phyloP scores from a whole-genome alignment of 2,797 vertebrate species.

The Cetoscarus ocellatus region DNA sequence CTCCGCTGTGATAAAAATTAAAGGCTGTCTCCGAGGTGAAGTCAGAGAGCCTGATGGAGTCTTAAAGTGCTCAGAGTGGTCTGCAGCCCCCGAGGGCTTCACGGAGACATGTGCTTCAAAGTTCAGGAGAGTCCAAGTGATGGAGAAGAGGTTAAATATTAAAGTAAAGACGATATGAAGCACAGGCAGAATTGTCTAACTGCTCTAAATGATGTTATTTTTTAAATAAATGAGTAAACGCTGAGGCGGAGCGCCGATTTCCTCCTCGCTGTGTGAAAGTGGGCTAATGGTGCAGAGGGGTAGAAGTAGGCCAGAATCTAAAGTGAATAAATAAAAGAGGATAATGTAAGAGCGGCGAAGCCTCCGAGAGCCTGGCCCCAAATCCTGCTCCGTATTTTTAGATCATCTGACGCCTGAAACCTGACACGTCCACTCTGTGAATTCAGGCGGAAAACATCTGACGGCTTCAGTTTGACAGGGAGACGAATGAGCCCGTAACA shows the following conservation, averaged over 20 bases:
- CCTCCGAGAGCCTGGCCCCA: conserved; percentile 55
- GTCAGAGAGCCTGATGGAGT: not conserved
- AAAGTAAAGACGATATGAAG: not conserved
- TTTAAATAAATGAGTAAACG: conserved; percentile 6
- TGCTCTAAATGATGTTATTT: not conserved
- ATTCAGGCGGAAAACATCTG: conserved; percentile 28
- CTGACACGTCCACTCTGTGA: conserved; percentile 4
- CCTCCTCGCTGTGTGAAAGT: conserved; percentile 39
- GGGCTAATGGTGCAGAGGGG: conserved; percentile 54
- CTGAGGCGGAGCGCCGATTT: conserved; percentile 8
- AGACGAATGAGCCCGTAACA: conserved; percentile 8
- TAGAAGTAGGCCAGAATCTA: conserved; percentile 63
- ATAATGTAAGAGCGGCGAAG: conserved; percentile 58
- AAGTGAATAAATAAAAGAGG: conserved; percentile 65
- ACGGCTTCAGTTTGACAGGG: conserved; percentile 9
- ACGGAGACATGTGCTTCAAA: not conserved
- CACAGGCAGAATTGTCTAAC: not conserved
- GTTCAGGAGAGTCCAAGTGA: not conserved
- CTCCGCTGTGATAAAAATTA: not conserved
- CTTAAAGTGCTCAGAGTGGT: conserved; percentile 3
- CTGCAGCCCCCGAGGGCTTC: not conserved
- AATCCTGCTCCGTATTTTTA: conserved; percentile 57
- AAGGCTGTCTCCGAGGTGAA: not conserved
- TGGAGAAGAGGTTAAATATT: not conserved
- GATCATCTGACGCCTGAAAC: conserved; percentile 36